Base-by-base conservation (phyloP, 2,113 vertebrate genomes). In the Trichomycterus rosablanca region DNA sequence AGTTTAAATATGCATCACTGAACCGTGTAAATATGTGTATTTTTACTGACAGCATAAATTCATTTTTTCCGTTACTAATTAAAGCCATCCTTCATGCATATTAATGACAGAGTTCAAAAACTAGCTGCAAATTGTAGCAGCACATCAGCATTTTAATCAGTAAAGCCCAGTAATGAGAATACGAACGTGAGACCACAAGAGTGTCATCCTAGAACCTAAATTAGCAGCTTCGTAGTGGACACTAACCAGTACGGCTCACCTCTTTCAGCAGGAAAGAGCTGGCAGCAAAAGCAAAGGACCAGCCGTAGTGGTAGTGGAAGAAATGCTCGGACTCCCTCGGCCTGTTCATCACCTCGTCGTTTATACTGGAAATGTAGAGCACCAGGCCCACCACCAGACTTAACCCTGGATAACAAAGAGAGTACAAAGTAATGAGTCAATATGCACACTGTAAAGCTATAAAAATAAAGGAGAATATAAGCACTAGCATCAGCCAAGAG, bases 321-420 rank as follows among this genome's bases (percentile, higher is more conserved):
- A 86, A 92, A 63, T 86, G 84, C 76, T 92, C 91, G 0, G 86
- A 88, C 74, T 87, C 89, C 66, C 85, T 88, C 1, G 89, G 89
- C 43, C 91, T 77, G 82, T 92, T 93, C 83, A 92, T 86, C 78
- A 94, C 89, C 76, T 92, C 92, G 18, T 94, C 91, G 0, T 92
- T 94, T 73, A 93, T 92, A 70, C 91, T 93, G 72, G 91, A 94
- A 76, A 94, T 93, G 66, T 93, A 93, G 5, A 94, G 82, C 58
- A 94, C 91, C 76, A 93, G 71, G 20, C 91, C 90, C 63, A 71
- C 68, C 28, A 71, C 68, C 52, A 71, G 48, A 61, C 68, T 71
- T 51, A 71, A 56, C 20, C 68, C 68, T 71, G 52, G 34, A 3
- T 20, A 23, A 35, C 19, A 34, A 12, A 57, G 28, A 40, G 12